These are phyloP conservation scores for Heliconius eleuchia DNA, from an alignment of 1,140 invertebrate genomes.

Conservation along the genomic window DNA sequence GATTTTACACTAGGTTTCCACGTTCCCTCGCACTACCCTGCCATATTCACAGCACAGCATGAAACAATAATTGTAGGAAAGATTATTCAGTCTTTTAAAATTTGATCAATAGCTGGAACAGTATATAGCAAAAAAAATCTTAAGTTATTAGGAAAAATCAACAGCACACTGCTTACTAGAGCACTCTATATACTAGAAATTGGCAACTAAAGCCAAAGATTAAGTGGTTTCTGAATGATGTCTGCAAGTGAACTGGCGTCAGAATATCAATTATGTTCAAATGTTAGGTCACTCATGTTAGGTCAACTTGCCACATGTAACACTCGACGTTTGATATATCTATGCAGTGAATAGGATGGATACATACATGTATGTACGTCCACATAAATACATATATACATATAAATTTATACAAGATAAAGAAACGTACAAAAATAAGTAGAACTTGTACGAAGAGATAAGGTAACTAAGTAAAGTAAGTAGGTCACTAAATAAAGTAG, in stretches of 20 bases:
- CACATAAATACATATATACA: too few species aligned
- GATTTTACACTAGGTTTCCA: neutral
- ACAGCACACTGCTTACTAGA: too few species aligned
- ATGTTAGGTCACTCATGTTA: neutral
- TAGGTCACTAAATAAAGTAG: too few species aligned
- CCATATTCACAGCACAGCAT: neutral
- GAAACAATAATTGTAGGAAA: too few species aligned
- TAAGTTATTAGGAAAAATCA: too few species aligned
- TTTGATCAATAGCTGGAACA: too few species aligned
- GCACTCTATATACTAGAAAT: neutral
- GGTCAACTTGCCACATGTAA: neutral
- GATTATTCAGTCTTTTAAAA: too few species aligned
- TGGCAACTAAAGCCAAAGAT: neutral
- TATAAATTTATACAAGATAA: too few species aligned
- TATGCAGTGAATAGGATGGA: neutral
- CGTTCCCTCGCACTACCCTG: neutral
- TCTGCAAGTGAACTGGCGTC: neutral
- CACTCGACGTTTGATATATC: neutral
- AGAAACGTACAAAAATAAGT: too few species aligned
- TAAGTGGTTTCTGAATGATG: neutral
- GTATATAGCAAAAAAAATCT: too few species aligned
- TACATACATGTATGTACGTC: neutral
- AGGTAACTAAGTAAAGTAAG: too few species aligned
- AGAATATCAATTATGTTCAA: slow-evolving; percentile 4
- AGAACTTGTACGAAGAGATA: too few species aligned